phyloP scores from a whole-genome alignment of 2,797 vertebrate species.

The Ataeniobius toweri region DNA sequence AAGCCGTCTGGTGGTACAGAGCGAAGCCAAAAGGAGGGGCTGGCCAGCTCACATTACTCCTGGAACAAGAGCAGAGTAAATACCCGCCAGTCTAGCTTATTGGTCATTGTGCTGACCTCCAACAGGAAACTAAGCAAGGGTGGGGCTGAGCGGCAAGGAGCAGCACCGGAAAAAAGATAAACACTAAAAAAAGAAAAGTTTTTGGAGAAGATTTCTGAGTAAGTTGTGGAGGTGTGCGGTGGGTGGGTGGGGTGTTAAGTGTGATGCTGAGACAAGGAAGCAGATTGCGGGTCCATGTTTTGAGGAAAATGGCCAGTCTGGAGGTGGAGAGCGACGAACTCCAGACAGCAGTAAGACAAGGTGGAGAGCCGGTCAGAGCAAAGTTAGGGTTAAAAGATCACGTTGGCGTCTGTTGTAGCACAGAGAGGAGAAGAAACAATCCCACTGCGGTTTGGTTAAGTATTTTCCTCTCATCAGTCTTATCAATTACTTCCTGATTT shows the following conservation, averaged over 20 bases:
- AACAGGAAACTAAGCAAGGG: constrained; percentile 80
- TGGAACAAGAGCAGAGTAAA: constrained; percentile 75
- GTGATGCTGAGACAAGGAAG: constrained; percentile 46
- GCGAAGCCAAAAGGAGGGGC: constrained; percentile 70
- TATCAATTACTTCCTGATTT: constrained; percentile 68
- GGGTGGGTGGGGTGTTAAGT: constrained; percentile 45
- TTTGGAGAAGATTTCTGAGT: constrained; percentile 65
- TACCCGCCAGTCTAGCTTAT: constrained; percentile 63
- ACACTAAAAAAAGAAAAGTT: constrained; percentile 41
- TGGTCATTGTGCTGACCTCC: constrained; percentile 77
- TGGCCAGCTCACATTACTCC: constrained; percentile 74
- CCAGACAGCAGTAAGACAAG: constrained; percentile 52
- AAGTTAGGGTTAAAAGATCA: constrained; percentile 45
- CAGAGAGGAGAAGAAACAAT: constrained; percentile 45
- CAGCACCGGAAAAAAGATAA: constrained; percentile 52
- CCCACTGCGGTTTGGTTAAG: constrained; percentile 27
- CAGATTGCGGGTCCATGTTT: constrained; percentile 17
- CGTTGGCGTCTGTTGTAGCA: constrained; percentile 34
- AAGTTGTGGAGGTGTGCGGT: constrained; percentile 38
- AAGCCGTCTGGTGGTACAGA: constrained; percentile 48
- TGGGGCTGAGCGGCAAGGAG: constrained; percentile 71
- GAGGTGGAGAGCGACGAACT: constrained; percentile 53
- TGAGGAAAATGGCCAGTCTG: constrained; percentile 28
- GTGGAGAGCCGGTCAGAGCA: constrained; percentile 32
- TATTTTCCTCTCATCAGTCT: constrained; percentile 37